phyloP scores from a whole-genome alignment of 2,113 vertebrate species.

The Nymphicus hollandicus region DNA sequence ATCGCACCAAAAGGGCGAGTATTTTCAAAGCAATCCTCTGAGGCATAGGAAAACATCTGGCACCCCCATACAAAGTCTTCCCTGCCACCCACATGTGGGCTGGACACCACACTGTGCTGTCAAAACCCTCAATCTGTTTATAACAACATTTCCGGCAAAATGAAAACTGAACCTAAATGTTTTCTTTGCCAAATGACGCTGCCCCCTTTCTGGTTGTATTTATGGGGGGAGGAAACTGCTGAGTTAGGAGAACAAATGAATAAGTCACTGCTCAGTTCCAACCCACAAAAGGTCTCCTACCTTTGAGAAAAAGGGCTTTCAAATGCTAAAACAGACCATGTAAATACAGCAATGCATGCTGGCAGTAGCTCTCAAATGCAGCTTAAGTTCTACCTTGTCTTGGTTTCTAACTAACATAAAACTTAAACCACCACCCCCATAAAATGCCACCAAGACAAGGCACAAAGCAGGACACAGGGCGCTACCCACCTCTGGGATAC shows the following conservation, averaged over 20 bases:
- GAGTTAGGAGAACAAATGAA: neutral
- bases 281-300: neutral
- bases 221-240: neutral
- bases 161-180: neutral
- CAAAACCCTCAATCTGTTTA: conserved; percentile 27
- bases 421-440: neutral
- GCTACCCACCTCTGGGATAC: too few relatives aligned
- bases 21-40: neutral
- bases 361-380: neutral
- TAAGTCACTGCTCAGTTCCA: neutral
- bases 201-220: neutral
- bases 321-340: neutral
- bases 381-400: neutral
- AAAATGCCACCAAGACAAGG: neutral
- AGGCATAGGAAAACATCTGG: conserved; percentile 7
- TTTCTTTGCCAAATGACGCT: neutral
- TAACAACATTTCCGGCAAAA: neutral
- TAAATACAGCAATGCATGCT: neutral
- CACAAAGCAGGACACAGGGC: rapidly evolving
- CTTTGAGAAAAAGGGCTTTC: neutral
- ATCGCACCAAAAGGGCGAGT: neutral
- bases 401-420: neutral
- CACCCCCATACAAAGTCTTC: neutral
- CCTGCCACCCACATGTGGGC: conserved; percentile 8
- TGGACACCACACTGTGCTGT: conserved; percentile 28